Evolutionary conservation across 2,113 vertebrate species (phyloP), one percentile per base, ranked within the genome.

Genomic region (Cyprinus carpio): DNA sequence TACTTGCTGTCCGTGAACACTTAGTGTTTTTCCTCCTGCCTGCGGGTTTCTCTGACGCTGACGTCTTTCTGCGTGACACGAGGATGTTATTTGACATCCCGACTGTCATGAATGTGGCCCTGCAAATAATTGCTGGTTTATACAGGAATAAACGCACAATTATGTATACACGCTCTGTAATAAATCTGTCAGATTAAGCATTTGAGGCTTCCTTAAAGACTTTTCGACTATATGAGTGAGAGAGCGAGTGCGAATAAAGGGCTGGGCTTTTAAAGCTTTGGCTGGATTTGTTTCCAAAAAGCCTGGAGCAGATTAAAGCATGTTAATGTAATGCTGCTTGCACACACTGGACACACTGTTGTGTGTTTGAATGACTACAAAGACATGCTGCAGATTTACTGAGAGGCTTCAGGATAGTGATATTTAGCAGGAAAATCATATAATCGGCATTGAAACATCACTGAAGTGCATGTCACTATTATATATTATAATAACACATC

Each of bases 271-370:
- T 92, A 94, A 92, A 91, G 92, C 93, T 93, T 93, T 91, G 83
- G 88, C 25, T 87, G 93, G 92, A 94, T 94, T 94, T 94, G 90
- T 92, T 86, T 93, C 87, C 90, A 92, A 91, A 93, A 92, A 93
- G 92, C 93, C 91, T 91, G 86, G 69, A 89, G 84, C 83, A 91
- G 94, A 94, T 94, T 93, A 93, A 90, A 90, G 83, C 90, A 90
- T 92, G 93, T 90, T 93, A 93, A 93, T 94, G 93, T 88, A 92
- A 93, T 92, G 87, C 79, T 46, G 78, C 87, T 90, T 87, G 89
- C 87, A 91, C 87, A 88, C 87, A 86, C 85, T 82, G 84, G 79
- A 90, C 87, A 90, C 76, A 87, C 85, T 46, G 69, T 58, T 85
- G 77, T 75, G 34, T 75, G 15, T 54, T 4, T 25, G 56, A 20